A percentile compares a stretch with the other conserved stretches of the same genome.
Conservation (phyloP, 2,888 invertebrate genomes). For the Acrocera orbiculus region DNA sequence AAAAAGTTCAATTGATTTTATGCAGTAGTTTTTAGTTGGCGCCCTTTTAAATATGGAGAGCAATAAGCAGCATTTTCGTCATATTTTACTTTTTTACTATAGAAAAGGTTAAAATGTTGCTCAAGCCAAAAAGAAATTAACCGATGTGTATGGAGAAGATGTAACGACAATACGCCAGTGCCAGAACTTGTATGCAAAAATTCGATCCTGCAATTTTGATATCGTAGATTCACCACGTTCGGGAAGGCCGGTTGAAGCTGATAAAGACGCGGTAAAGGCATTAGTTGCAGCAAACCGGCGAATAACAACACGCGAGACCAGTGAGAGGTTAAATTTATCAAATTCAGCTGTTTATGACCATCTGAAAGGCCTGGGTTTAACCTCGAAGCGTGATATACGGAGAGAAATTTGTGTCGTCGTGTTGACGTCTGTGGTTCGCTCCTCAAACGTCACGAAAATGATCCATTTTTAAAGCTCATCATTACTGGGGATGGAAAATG, state of each 20-base stretch:
- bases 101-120: slow-evolving; percentile 4
- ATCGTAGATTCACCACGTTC: slow-evolving; percentile 13
- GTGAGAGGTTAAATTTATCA: slow-evolving; percentile 1
- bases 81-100: slow-evolving; percentile 14
- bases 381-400: not conserved
- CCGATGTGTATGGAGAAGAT: slow-evolving; percentile 13
- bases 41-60: not conserved
- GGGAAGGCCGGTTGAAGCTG: slow-evolving; percentile 5
- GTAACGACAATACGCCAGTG: slow-evolving; percentile 13
- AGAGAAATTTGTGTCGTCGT: not conserved
- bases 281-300: slow-evolving; percentile 1
- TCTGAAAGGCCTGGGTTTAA: not conserved
- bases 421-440: not conserved
- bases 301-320: slow-evolving; percentile 2
- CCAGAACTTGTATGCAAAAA: slow-evolving; percentile 15
- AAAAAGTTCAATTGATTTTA: not conserved
- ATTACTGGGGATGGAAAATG: slow-evolving; percentile 1
- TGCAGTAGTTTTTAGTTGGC: not conserved
- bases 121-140: slow-evolving; percentile 9
- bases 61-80: slow-evolving; percentile 6
- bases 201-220: slow-evolving; percentile 15
- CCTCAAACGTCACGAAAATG: not conserved
- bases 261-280: not conserved
- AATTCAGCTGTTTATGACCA: slow-evolving; percentile 1
- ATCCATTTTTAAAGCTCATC: slow-evolving; percentile 1